phyloP scores from a whole-genome alignment of 2,888 invertebrate species.

The Rhyacophila evoluta region DNA sequence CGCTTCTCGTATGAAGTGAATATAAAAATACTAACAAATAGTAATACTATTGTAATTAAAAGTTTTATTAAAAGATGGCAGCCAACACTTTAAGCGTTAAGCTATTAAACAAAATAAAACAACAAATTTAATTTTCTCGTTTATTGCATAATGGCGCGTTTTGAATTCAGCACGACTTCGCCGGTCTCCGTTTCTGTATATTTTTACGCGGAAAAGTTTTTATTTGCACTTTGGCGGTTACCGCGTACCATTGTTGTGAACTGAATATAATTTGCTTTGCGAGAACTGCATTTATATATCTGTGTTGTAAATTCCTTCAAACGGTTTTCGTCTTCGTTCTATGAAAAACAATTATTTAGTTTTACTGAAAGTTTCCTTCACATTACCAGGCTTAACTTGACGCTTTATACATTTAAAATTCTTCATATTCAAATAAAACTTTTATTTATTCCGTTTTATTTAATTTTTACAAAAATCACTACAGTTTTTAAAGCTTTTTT shows the following conservation, averaged over 20 bases:
- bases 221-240: conserved; percentile 34
- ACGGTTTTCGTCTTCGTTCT: background rate
- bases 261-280: conserved; percentile 41
- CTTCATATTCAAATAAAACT: too few species aligned
- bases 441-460: too few species aligned
- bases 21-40: too few species aligned
- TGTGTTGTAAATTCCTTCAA: conserved; percentile 13
- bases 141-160: background rate
- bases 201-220: conserved; percentile 33
- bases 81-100: background rate
- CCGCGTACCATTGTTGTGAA: conserved; percentile 26
- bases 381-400: background rate
- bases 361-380: background rate
- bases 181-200: conserved; percentile 28
- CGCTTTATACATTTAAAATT: too few species aligned
- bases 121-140: conserved; percentile 23
- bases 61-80: too few species aligned
- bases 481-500: too few species aligned
- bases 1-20: too few species aligned
- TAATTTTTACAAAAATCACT: too few species aligned
- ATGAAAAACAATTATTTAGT: background rate
- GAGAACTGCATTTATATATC: background rate
- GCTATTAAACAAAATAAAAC: conserved; percentile 18
- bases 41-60: too few species aligned
- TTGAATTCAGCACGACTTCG: conserved; percentile 26